Base-by-base conservation (phyloP, 2,797 vertebrate species). In the Poeciliopsis infans region DNA sequence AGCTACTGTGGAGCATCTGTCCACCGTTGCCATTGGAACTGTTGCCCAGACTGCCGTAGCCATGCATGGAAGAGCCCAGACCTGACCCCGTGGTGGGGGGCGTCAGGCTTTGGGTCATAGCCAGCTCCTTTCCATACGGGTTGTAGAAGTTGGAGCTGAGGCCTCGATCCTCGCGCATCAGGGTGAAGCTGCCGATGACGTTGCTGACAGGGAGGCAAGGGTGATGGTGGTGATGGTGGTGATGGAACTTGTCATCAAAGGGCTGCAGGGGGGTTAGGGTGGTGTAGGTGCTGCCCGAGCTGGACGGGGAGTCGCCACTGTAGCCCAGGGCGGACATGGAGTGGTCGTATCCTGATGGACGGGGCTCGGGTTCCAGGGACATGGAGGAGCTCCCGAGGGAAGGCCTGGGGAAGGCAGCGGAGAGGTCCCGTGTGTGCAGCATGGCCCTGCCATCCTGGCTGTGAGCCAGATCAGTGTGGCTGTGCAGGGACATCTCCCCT, bases 161-260 rank as follows among this genome's bases (percentile, higher is more conserved):
- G 76, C 95, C 94, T 28, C 96, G 86, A 75, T 97, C 96, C 71
- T 97, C 96, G 0, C 96, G 94, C 96, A 96, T 96, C 49, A 97
- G 95, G 45, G 96, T 96, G 87, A 97, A 97, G 93, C 96, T 96
- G 78, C 96, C 96, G 1, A 96, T 96, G 68, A 97, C 96, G 0
- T 96, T 97, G 88, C 96, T 96, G 91, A 96, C 96, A 0, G 96
- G 96, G 77, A 96, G 91, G 80, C 96, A 96, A 36, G 96, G 96
- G 74, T 96, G 96, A 86, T 96, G 96, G 75, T 96, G 95, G 74
- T 96, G 95, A 45, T 96, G 96, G 83, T 95, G 95, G 70, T 96
- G 96, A 87, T 96, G 96, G 89, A 96, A 97, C 91, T 97, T 96
- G 91, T 97, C 96, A 0, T 96, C 95, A 4, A 97, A 96, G 3